Percentiles rank a stretch among this genome's conserved stretches.
Conservation (phyloP, 2,888 invertebrate species). For the Unio pictorum region DNA sequence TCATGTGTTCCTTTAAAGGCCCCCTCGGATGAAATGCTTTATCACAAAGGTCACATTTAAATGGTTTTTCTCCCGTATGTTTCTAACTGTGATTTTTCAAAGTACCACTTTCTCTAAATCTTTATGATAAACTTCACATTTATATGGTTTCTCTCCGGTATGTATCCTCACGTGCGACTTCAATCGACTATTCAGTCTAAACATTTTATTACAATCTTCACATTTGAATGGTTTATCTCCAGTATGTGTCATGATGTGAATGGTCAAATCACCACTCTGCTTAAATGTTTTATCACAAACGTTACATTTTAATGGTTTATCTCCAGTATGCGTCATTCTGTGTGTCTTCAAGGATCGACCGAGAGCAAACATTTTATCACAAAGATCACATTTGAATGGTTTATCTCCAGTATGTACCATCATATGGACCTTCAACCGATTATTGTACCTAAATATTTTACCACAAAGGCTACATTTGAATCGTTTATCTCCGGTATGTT, state of each 20-base stretch:
- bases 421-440: too few relatives aligned
- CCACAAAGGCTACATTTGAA: too few relatives aligned
- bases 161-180: constrained; percentile 26
- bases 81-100: constrained; percentile 25
- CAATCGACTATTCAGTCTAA: constrained; percentile 5
- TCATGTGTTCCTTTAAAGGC: constrained; percentile 17
- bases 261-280: too few relatives aligned
- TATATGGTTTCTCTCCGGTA: constrained; percentile 28
- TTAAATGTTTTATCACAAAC: too few relatives aligned
- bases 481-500: too few relatives aligned
- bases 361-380: constrained; percentile 31
- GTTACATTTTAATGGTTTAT: too few relatives aligned
- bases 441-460: too few relatives aligned
- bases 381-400: constrained; percentile 34
- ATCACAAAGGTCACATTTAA: constrained; percentile 22
- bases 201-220: too few relatives aligned
- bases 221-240: too few relatives aligned
- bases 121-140: constrained; percentile 24
- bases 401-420: constrained; percentile 17
- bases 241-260: too few relatives aligned
- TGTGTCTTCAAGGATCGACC: constrained; percentile 9
- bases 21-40: constrained; percentile 34
- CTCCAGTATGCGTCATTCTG: too few relatives aligned
- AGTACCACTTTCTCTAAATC: constrained; percentile 28
- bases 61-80: constrained; percentile 32